Conservation (phyloP, 2,797 vertebrate species). For the Luscinia megarhynchos region DNA sequence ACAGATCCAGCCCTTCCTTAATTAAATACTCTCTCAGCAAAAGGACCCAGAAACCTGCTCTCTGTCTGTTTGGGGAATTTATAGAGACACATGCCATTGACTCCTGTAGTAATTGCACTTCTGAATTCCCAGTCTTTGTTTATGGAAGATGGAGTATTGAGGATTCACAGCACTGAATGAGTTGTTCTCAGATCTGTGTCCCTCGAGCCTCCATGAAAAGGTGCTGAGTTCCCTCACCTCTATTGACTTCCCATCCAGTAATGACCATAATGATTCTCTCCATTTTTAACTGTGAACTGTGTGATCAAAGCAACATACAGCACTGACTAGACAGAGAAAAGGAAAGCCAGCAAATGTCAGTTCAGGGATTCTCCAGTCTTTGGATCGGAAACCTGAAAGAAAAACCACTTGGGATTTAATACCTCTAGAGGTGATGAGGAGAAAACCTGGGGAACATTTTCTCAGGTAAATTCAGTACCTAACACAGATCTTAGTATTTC, state of each 20-base stretch:
- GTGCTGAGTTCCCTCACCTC: neutral
- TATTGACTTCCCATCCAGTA: neutral
- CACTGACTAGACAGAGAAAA: neutral
- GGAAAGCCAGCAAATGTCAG: neutral
- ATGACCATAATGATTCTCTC: neutral
- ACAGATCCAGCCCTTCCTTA: conserved; percentile 5
- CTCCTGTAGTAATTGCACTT: conserved; percentile 8
- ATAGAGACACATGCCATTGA: neutral
- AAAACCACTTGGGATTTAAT: neutral
- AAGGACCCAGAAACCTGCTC: conserved; percentile 4
- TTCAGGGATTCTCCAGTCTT: neutral
- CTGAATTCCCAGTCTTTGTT: conserved; percentile 35
- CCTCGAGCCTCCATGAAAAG: neutral
- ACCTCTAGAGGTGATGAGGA: accelerated
- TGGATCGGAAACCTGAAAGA: neutral
- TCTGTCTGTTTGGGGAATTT: conserved; percentile 34
- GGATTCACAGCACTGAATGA: neutral
- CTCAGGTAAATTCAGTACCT: neutral
- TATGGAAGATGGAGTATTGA: conserved; percentile 8
- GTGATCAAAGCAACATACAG: neutral
- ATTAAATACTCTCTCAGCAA: conserved; percentile 43
- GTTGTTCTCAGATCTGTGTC: neutral
- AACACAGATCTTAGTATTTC: neutral
- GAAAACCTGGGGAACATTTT: neutral
- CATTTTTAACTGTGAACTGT: neutral